Evolutionary conservation across 2,888 invertebrate genomes (phyloP).

Genomic region (Zygaena filipendulae): DNA sequence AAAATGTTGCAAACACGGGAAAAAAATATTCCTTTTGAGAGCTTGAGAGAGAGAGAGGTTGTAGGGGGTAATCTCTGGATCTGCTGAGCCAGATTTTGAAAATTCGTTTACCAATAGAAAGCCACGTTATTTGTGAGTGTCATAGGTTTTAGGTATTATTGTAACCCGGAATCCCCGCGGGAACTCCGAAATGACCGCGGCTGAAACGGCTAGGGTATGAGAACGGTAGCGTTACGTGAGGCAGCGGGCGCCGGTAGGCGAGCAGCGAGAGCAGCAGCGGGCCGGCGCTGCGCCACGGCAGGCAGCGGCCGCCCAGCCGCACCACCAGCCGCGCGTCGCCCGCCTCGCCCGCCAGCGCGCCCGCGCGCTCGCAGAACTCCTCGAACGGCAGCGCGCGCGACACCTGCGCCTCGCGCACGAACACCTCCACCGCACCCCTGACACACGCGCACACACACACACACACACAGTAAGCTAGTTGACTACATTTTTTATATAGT

Average conservation of each 20-base stretch:
- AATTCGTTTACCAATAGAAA: too few relatives aligned
- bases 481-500: not conserved
- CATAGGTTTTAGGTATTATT: too few relatives aligned
- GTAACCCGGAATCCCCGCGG: too few relatives aligned
- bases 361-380: constrained; percentile 71
- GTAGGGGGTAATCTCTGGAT: too few relatives aligned
- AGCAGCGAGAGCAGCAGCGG: constrained; percentile 90
- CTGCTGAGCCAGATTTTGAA: too few relatives aligned
- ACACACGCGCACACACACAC: not conserved
- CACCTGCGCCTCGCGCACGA: constrained; percentile 47
- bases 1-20: too few relatives aligned
- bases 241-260: constrained; percentile 86
- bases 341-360: constrained; percentile 81
- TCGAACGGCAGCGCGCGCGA: constrained; percentile 53
- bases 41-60: too few relatives aligned
- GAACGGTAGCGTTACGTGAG: constrained; percentile 65
- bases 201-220: too few relatives aligned
- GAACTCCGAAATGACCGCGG: too few relatives aligned
- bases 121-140: too few relatives aligned
- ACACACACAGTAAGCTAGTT: too few relatives aligned
- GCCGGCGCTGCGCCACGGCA: constrained; percentile 91
- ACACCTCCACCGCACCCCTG: constrained; percentile 64
- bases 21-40: too few relatives aligned
- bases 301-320: constrained; percentile 82
- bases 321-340: constrained; percentile 88